A percentile compares a stretch with the other conserved stretches of the same genome.
Evolutionary conservation across 1,140 invertebrate genomes (phyloP).

Genomic region (Steinernema khuongi): DNA sequence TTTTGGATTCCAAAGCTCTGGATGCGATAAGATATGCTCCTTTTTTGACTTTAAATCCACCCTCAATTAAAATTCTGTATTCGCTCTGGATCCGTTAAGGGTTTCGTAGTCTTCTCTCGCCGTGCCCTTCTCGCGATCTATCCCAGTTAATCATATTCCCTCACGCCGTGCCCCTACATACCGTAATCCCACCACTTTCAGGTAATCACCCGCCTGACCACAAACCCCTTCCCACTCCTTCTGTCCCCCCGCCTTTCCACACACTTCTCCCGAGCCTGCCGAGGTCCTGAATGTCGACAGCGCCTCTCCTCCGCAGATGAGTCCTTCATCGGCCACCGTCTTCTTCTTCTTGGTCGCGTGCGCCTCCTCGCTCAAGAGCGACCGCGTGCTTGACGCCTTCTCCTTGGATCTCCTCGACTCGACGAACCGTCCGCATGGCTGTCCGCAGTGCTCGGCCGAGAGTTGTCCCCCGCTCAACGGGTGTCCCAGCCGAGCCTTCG

Average conservation of each 20-base stretch:
- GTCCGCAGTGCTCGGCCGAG: background rate
- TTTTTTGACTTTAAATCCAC: no score
- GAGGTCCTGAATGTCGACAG: background rate
- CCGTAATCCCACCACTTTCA: background rate
- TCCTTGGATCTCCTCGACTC: background rate
- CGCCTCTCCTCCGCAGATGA: background rate
- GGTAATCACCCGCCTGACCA: conserved; percentile 8
- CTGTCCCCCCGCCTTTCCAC: background rate
- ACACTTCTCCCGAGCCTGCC: background rate
- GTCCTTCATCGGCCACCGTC: background rate
- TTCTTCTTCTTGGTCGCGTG: background rate
- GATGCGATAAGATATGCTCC: no score
- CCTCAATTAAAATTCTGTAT: no score
- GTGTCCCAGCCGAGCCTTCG: background rate
- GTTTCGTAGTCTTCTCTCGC: no score
- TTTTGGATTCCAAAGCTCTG: no score
- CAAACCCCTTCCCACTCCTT: background rate
- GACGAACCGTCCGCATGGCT: background rate
- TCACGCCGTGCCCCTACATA: background rate
- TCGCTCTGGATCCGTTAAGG: no score
- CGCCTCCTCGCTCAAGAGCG: background rate
- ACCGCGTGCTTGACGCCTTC: background rate
- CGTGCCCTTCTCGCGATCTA: no score
- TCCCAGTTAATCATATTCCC: no score
- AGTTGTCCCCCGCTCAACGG: background rate